Percentiles rank a stretch among this genome's conserved stretches.
These are phyloP conservation scores for Cassiopea andromeda DNA, from an alignment of 30 jellyfish, hydroid and myxozoan species.

Conservation along the genomic window DNA sequence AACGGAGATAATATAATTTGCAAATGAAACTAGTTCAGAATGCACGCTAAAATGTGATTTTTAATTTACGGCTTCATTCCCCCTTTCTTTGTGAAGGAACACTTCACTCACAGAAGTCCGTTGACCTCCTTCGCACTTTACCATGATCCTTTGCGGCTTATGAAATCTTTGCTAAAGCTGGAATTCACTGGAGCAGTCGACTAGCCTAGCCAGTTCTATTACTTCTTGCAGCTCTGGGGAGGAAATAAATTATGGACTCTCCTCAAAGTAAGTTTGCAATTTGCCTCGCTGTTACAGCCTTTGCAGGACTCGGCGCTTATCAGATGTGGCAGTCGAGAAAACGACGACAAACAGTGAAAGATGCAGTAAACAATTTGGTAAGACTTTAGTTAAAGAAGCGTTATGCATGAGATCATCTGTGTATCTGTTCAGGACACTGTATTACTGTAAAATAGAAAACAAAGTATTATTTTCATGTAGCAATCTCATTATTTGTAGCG, in stretches of 20 bases:
- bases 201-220: too few relatives aligned
- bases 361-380: constrained; percentile 27
- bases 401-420: too few relatives aligned
- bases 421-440: neutral
- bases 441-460: too few relatives aligned
- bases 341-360: neutral
- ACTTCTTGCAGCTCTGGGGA: neutral
- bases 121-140: neutral
- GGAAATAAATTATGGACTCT: constrained; percentile 3
- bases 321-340: constrained; percentile 27
- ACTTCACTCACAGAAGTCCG: neutral
- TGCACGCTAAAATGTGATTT: too few relatives aligned
- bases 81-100: neutral
- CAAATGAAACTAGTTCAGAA: too few relatives aligned
- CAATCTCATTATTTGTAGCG: too few relatives aligned
- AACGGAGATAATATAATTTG: too few relatives aligned
- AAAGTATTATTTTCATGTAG: too few relatives aligned
- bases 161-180: neutral
- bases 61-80: neutral
- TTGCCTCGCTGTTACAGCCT: constrained; percentile 60
- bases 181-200: neutral
- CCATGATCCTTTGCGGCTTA: constrained; percentile 3
- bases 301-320: constrained; percentile 61
- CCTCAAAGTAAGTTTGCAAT: constrained; percentile 21
- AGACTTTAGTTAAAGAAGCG: neutral